These are phyloP conservation scores for Pemphigus obesinymphae DNA, from an alignment of 1,140 invertebrate species.

Conservation along the genomic window DNA sequence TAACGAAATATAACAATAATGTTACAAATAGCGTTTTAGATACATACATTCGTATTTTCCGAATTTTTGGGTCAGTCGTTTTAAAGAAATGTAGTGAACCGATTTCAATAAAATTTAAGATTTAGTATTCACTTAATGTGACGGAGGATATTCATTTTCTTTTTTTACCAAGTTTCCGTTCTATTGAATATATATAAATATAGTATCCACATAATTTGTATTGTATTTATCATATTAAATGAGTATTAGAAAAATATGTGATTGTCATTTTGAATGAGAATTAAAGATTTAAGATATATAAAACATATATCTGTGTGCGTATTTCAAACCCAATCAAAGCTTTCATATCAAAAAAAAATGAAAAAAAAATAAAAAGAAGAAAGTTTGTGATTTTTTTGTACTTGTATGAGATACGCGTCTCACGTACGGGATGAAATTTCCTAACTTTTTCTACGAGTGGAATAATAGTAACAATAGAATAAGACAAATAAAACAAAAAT, in stretches of 20 bases:
- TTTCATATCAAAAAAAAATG: background rate
- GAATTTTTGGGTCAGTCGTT: too few species aligned
- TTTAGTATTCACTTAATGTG: too few species aligned
- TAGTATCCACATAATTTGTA: background rate
- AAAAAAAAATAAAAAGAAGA: background rate
- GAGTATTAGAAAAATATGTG: too few species aligned
- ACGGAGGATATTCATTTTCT: too few species aligned
- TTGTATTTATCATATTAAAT: too few species aligned
- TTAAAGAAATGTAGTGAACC: too few species aligned
- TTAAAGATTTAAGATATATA: background rate
- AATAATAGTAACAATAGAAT: background rate
- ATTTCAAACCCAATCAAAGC: slow-evolving; percentile 5
- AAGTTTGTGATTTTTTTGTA: background rate
- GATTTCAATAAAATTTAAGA: too few species aligned
- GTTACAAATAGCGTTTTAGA: too few species aligned
- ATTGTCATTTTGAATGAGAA: background rate
- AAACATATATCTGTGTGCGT: background rate
- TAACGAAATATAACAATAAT: too few species aligned
- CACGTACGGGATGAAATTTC: background rate
- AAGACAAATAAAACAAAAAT: slow-evolving; percentile 30
- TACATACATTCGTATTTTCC: too few species aligned
- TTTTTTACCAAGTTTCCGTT: too few species aligned
- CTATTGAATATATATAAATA: background rate
- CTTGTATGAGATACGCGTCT: background rate
- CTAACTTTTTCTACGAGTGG: background rate